Evolutionary conservation across 1,140 invertebrate genomes (phyloP).

Genomic region (Xylocopa sonorina): DNA sequence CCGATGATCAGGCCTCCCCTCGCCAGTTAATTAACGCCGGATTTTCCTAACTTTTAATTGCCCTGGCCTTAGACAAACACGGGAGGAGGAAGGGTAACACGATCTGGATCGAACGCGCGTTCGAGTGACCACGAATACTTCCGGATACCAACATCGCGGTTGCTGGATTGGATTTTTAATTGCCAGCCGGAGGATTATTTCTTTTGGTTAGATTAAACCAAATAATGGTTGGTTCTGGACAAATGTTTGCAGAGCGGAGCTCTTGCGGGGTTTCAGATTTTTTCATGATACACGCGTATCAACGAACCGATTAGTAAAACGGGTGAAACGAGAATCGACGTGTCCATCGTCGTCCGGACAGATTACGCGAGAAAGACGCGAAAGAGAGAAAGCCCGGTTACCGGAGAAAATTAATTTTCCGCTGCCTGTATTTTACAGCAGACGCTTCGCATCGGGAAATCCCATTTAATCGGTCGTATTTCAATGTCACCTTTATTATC

Average conservation of each 20-base stretch:
- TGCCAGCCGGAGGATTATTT: neutral
- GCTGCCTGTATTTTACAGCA: slow-evolving; percentile 17
- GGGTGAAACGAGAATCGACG: neutral
- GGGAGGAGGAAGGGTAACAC: neutral
- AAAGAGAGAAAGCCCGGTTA: too few relatives aligned
- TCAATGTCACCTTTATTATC: slow-evolving; percentile 27
- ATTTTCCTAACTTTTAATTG: slow-evolving; percentile 47
- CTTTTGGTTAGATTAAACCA: too few relatives aligned
- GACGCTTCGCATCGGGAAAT: slow-evolving; percentile 5
- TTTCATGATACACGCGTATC: neutral
- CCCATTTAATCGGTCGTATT: slow-evolving; percentile 39
- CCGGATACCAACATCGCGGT: neutral
- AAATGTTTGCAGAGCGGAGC: neutral
- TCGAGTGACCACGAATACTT: neutral
- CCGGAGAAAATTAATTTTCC: slow-evolving; percentile 33
- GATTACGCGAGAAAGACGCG: neutral
- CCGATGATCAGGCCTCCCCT: slow-evolving; percentile 41
- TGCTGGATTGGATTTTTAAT: neutral
- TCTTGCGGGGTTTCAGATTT: neutral
- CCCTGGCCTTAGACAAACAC: neutral
- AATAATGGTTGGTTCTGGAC: too few relatives aligned
- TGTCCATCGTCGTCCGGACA: neutral
- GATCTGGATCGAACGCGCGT: slow-evolving; percentile 1
- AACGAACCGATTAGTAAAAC: neutral
- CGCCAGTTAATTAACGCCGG: slow-evolving; percentile 44